Base-by-base conservation (phyloP, 1,140 invertebrate species). In the Pseudomyrmex flavicornis region DNA sequence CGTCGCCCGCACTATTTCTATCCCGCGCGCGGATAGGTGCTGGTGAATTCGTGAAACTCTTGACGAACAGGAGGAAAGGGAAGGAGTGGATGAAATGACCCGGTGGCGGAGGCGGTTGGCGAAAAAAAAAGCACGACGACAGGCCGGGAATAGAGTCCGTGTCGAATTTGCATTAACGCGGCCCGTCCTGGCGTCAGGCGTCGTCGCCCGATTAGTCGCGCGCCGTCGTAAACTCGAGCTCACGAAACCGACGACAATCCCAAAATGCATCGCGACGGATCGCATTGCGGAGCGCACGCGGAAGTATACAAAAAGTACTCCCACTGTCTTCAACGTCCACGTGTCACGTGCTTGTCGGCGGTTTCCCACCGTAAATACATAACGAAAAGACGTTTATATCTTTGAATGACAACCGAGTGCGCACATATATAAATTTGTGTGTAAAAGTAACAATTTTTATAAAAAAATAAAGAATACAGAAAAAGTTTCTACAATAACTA, bases 161-260 rank as follows among this genome's bases (percentile, higher is more conserved):
- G 89, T 86, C 89, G 88, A 92, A 92, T 92, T 82, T 80, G 88
- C 90, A 90, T 91, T 88, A 90, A 85, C 86, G 84, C 84, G 88
- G 75, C 63, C 87, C 87, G 90, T 90, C 88, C 62, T 90, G 91
- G 82, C 89, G 91, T 91, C 90, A 88, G 65, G 88, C 88, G 91
- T 92, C 92, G 92, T 91, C 89, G 90, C 68, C 84, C 90, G 88
- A 92, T 93, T 92, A 91, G 91, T 91, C 80, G 86, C 89, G 90
- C 72, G 75, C 63, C 61, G 59, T 46, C 35, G 77, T 65, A 88
- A 87, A 76, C 59, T 73, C 44, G 56, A 58, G 63, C 10, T 26
- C 72, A 35, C 50, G 76, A 70, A 59, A 35, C 44, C 17, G 56
- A 85, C 75, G 82, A 87, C 74, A 76, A 87, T 85, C 75, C 74